These are phyloP conservation scores for Bombycilla garrulus DNA, from an alignment of 2,113 vertebrate species.

Conservation along the genomic window DNA sequence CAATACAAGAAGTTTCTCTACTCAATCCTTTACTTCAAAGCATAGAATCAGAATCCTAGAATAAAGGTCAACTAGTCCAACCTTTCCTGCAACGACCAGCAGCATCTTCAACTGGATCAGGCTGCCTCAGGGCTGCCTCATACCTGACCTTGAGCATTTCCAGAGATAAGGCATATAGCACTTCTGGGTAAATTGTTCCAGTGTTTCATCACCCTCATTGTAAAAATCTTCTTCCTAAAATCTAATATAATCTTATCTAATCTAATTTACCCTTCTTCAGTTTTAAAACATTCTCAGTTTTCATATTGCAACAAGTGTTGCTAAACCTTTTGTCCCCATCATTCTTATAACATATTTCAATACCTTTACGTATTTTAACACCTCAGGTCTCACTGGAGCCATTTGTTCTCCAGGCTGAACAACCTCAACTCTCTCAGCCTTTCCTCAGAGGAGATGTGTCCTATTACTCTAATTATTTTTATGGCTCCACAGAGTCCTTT, in stretches of 20 bases:
- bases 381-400: neutral
- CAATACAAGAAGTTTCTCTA: neutral
- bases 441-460: neutral
- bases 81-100: neutral
- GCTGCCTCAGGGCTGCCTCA: neutral
- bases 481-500: neutral
- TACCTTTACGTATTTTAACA: fast-evolving
- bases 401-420: neutral
- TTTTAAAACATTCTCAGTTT: fast-evolving
- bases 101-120: neutral
- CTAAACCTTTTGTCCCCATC: neutral
- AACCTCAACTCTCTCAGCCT: neutral
- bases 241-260: neutral
- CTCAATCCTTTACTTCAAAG: neutral
- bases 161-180: neutral
- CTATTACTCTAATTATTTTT: neutral
- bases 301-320: neutral
- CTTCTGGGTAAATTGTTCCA: neutral
- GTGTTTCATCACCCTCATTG: fast-evolving
- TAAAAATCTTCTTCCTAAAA: neutral
- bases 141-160: neutral
- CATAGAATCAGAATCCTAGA: neutral
- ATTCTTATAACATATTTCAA: neutral
- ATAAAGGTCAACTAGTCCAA: neutral
- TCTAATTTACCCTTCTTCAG: neutral